phyloP scores from a whole-genome alignment of 2,888 invertebrate species.

The Ectropis crepuscularia region DNA sequence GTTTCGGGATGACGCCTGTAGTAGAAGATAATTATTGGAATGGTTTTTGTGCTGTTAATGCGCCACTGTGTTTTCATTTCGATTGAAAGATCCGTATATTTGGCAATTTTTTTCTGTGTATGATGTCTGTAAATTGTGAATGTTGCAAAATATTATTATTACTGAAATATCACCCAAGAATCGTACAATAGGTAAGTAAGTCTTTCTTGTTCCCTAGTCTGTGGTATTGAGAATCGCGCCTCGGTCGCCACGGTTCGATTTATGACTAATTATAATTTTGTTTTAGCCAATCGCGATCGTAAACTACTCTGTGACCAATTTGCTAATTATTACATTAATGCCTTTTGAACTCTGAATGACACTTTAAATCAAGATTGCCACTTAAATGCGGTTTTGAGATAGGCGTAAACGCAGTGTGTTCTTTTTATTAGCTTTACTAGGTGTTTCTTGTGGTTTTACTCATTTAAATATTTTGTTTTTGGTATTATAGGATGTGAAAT shows the following conservation, averaged over 20 bases:
- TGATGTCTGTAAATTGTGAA: too few species aligned
- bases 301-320: slow-evolving; percentile 78
- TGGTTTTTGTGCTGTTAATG: too few species aligned
- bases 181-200: too few species aligned
- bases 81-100: too few species aligned
- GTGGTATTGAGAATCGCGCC: slow-evolving; percentile 64
- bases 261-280: slow-evolving; percentile 79
- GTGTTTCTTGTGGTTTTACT: not conserved
- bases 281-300: slow-evolving; percentile 69
- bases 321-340: slow-evolving; percentile 67
- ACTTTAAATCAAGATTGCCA: slow-evolving; percentile 25
- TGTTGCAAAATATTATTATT: too few species aligned
- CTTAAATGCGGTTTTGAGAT: slow-evolving; percentile 6
- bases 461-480: not conserved
- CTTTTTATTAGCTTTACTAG: not conserved
- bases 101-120: too few species aligned
- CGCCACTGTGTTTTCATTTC: too few species aligned
- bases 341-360: slow-evolving; percentile 35
- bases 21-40: too few species aligned
- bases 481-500: too few species aligned
- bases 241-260: slow-evolving; percentile 70
- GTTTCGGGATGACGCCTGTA: too few species aligned
- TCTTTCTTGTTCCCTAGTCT: not conserved
- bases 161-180: too few species aligned
- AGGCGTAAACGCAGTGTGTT: not conserved